Conservation (phyloP, 64 coral and sea anemone genomes). For the Porites lutea region DNA sequence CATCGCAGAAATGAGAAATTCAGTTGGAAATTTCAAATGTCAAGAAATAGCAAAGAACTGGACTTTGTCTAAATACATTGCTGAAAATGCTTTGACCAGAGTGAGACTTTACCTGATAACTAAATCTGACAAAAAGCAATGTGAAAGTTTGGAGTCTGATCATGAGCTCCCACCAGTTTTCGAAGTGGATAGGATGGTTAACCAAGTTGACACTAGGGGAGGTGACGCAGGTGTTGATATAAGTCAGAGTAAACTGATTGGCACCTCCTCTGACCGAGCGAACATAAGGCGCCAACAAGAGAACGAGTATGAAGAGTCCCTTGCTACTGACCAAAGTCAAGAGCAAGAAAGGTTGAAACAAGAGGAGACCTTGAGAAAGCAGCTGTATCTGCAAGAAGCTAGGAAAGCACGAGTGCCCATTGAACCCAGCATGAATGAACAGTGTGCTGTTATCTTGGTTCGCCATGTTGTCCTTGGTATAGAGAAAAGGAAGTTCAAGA, state of each 20-base stretch:
- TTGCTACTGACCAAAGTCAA: slow-evolving; percentile 13
- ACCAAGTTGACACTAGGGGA: background rate
- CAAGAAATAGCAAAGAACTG: background rate
- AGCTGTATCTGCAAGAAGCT: background rate
- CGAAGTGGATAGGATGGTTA: too few relatives aligned
- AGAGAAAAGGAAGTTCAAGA: slow-evolving; percentile 13
- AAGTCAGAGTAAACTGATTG: background rate
- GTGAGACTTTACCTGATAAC: slow-evolving; percentile 50
- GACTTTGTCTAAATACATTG: slow-evolving; percentile 20
- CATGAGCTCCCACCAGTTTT: too few relatives aligned
- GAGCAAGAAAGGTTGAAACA: background rate
- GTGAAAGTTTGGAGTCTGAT: too few relatives aligned
- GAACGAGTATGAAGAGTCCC: background rate
- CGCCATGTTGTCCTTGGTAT: slow-evolving; percentile 35
- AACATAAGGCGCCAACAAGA: slow-evolving; percentile 2
- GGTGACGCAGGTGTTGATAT: background rate
- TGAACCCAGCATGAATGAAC: slow-evolving; percentile 4
- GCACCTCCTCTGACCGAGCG: slow-evolving; percentile 9
- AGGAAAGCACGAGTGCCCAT: slow-evolving; percentile 5
- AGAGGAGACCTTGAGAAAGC: background rate
- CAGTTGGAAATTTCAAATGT: slow-evolving; percentile 32
- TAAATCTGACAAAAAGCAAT: background rate
- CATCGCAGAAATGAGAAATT: slow-evolving; percentile 20
- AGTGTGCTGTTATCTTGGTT: slow-evolving; percentile 21
- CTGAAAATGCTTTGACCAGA: slow-evolving; percentile 41